Base-by-base conservation (phyloP, 2,113 vertebrate species). In the Melanostigma gelatinosum region DNA sequence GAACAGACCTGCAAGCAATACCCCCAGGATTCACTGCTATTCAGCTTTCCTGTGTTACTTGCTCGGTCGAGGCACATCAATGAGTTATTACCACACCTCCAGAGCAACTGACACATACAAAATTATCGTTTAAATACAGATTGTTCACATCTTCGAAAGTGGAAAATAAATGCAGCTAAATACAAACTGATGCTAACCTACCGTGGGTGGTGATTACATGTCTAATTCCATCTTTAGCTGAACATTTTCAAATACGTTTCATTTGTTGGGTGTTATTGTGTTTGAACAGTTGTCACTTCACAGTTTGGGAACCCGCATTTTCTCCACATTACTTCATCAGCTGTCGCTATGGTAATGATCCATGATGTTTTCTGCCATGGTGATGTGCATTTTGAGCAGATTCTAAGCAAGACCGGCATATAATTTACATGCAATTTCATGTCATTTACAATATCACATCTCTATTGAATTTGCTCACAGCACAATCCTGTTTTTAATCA, bases 261-360 rank as follows among this genome's bases (percentile, higher is more conserved):
- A 44, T 73, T 38, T 57, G 52, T 32, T 46, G 11, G 8, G 52
- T 73, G 27, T 78, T 71, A 75, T 64, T 63, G 29, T 46, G 62
- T 75, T 79, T 80, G 38, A 67, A 70, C 55, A 72, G 54, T 61
- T 83, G 69, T 75, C 40, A 38, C 18, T 48, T 82, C 63, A 55
- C 29, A 27, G 62, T 78, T 79, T 72, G 13, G 48, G 69, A 79
- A 70, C 29, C 73, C 18, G 60, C 62, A 82, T 78, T 84, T 78
- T n/a, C 22, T 74, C 12, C 27, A 29, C 66, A 54, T 82, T 29
- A 73, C 64, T 65, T 86, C 52, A 79, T 75, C 72, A 67, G 65
- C 54, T 85, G 90, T 93, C 91, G 79, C 91, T 69, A 86, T 89
- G 79, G 88, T 76, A 88, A 89, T 86, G 55, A 63, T 71, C 36